Evolutionary conservation across 2,113 vertebrate genomes (phyloP), one percentile per base, ranked within the genome.

Genomic region (Crocuta crocuta): DNA sequence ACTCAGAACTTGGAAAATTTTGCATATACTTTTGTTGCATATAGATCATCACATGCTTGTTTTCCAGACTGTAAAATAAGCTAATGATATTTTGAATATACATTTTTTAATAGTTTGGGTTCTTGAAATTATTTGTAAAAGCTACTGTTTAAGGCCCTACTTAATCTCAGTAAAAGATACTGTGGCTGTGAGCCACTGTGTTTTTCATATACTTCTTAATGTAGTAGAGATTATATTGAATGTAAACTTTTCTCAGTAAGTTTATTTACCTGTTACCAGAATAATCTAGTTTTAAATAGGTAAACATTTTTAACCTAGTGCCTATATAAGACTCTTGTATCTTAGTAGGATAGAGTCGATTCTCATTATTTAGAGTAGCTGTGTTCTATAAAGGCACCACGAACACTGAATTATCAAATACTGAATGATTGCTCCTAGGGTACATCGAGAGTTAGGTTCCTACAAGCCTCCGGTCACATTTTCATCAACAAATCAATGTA

Each of bases 201-300:
- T 97, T 89, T 88, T 73, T n/a, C 16, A 15, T 91, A 73, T 48
- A 35, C 35, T 89, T 97, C 95, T 94, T 28, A 90, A 0, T 71
- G 23, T 89, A 68, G 45, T 88, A 82, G 66, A 94, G 48, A 87
- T 83, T 66, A 45, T 81, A 43, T 19, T 87, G 48, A 92, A 45
- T 39, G 7, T 73, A 71, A 66, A 76, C 8, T 58, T 58, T 97
- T 93, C 31, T 79, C 24, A 85, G 39, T 83, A 84, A 71, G 45
- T 74, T 74, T 79, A n/a, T 68, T 91, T 86, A 70, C 50, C 28
- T 89, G 11, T 80, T 88, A 31, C 6, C 2, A 58, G 79, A 89
- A 53, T 92, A 89, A 68, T 83, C 3, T 50, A 73, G 31, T 71
- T 85, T 76, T 81, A 73, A 91, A 45, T 87, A 73, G 10, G 17